These are phyloP conservation scores for Alfaro cultratus DNA, from an alignment of 2,797 vertebrate species.

Conservation along the genomic window DNA sequence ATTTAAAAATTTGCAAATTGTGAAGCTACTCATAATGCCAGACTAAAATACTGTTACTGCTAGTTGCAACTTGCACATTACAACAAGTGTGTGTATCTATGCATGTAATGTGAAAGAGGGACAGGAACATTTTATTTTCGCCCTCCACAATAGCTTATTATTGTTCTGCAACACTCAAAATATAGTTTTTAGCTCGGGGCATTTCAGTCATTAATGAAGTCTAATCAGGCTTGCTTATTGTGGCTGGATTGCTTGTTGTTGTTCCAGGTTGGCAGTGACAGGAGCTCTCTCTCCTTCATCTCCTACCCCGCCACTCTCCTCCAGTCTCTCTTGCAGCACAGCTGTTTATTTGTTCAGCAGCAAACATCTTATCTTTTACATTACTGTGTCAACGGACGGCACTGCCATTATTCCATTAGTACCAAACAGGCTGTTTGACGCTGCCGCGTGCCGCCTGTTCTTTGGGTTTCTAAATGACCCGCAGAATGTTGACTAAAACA, in stretches of 20 bases:
- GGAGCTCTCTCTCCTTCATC: conserved; percentile 24
- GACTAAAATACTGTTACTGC: conserved; percentile 7
- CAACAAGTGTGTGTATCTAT: neutral
- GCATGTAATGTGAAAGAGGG: conserved; percentile 17
- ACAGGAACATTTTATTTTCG: conserved; percentile 17
- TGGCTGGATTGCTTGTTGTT: conserved; percentile 52
- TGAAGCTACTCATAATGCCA: neutral
- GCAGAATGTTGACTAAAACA: conserved; percentile 62
- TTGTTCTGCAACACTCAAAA: conserved; percentile 63
- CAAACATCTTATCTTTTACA: conserved; percentile 59
- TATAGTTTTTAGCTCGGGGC: conserved; percentile 44
- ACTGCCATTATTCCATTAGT: conserved; percentile 52
- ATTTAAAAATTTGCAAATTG: neutral
- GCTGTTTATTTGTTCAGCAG: conserved; percentile 67
- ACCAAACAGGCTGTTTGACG: conserved; percentile 42
- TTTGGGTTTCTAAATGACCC: conserved; percentile 67
- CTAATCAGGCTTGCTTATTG: conserved; percentile 52
- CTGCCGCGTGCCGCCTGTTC: conserved; percentile 42
- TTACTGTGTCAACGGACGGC: conserved; percentile 47
- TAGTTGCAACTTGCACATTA: neutral
- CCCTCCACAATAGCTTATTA: conserved; percentile 39
- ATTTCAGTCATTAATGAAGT: conserved; percentile 60
- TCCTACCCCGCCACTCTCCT: conserved; percentile 22
- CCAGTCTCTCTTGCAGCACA: conserved; percentile 33
- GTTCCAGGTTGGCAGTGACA: conserved; percentile 31